Conservation (phyloP, 2,797 vertebrate genomes). For the Liasis olivaceus region DNA sequence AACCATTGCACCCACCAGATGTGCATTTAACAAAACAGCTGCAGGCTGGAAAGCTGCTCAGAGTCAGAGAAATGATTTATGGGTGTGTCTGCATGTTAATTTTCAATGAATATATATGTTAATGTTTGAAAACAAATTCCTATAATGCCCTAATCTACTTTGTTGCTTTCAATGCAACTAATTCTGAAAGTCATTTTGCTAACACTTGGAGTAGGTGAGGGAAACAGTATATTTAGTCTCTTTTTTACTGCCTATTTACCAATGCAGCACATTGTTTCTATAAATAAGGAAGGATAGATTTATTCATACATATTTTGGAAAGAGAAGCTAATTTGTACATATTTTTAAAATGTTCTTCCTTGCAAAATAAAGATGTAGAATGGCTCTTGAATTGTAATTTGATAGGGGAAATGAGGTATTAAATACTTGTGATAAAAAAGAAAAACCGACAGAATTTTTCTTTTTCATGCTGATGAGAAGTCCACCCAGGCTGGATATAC, state of each 20-base stretch:
- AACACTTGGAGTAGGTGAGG: not conserved
- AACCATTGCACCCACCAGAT: constrained; percentile 23
- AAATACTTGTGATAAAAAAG: not conserved
- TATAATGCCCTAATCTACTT: constrained; percentile 3
- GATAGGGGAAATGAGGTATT: not conserved
- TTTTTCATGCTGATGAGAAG: not conserved
- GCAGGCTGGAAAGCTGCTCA: constrained; percentile 9
- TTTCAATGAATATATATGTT: constrained; percentile 11
- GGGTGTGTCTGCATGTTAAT: constrained; percentile 22
- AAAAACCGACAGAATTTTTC: not conserved
- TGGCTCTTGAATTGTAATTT: not conserved
- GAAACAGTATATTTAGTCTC: not conserved
- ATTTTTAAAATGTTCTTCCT: not conserved
- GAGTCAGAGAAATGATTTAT: constrained; percentile 26
- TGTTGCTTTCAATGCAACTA: not conserved
- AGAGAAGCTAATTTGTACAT: not conserved
- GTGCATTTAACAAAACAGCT: constrained; percentile 35
- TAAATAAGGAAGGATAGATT: not conserved
- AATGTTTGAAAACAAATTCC: constrained; percentile 4
- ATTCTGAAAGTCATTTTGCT: not conserved
- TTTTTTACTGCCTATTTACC: not conserved
- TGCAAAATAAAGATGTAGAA: not conserved
- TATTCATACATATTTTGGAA: not conserved
- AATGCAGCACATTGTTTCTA: not conserved
- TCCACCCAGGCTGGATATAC: not conserved